These are phyloP conservation scores for Argyrosomus japonicus DNA, from an alignment of 2,113 vertebrate species.

Conservation along the genomic window DNA sequence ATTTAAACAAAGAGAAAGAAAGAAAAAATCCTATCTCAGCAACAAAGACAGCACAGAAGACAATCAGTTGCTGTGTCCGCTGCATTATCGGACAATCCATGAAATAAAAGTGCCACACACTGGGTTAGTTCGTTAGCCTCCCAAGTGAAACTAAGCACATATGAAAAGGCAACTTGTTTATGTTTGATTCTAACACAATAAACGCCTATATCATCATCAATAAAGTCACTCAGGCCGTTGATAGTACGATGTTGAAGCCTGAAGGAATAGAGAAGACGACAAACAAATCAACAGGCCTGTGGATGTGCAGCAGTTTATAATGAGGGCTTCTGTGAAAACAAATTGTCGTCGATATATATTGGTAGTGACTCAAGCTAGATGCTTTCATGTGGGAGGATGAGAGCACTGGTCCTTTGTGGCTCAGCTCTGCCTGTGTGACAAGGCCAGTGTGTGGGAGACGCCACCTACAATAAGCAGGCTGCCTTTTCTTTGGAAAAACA, in stretches of 20 bases:
- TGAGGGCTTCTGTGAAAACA: slow-evolving; percentile 25
- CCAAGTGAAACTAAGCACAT: no score
- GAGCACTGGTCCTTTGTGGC: slow-evolving; percentile 56
- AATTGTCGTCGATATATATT: slow-evolving; percentile 13
- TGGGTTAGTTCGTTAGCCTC: not conserved
- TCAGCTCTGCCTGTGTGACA: slow-evolving; percentile 53
- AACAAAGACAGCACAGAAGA: not conserved
- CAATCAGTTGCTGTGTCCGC: not conserved
- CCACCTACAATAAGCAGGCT: slow-evolving; percentile 54
- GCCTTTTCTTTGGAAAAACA: slow-evolving; percentile 48
- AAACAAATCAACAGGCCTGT: not conserved
- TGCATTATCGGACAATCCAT: not conserved
- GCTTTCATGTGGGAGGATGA: slow-evolving; percentile 54
- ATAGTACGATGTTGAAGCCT: not conserved
- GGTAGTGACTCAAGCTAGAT: slow-evolving; percentile 40
- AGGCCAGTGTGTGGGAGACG: slow-evolving; percentile 63
- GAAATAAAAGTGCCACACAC: not conserved
- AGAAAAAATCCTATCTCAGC: not conserved
- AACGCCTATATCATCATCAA: not conserved
- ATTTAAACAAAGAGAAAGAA: not conserved
- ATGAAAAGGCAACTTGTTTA: not conserved
- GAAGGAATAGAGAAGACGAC: not conserved
- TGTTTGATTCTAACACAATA: not conserved
- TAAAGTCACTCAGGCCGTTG: not conserved
- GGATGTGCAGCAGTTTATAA: slow-evolving; percentile 28